Evolutionary conservation across 2,888 invertebrate genomes (phyloP), one percentile per base, ranked within the genome.

Genomic region (Calliphora vomitoria): DNA sequence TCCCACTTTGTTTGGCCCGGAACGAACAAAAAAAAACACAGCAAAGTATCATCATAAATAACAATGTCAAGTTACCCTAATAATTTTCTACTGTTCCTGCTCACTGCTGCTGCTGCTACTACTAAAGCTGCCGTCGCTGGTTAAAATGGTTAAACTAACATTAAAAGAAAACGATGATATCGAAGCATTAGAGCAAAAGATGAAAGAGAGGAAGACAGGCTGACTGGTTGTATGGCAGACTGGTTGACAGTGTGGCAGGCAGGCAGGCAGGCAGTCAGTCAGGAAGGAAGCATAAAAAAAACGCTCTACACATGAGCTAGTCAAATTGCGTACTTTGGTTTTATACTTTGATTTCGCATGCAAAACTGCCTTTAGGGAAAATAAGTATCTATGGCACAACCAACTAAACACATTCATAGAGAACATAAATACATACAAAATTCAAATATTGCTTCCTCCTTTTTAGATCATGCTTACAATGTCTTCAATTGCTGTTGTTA

Each of bases 61-160:
- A 86, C 79, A 79, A 79, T 82, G 82, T 74, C 79, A 79, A 82
- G 82, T 64, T 75, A 68, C 72, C 66, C 62, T 44, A 62, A 79
- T 72, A 76, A 69, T 82, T 75, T 76, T 50, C 47, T 50, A 41
- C 38, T 68, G 60, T 50, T 31, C 18, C 68, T 75, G 60, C 47
- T 80, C 35, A 47, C 18, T 58, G 44, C 31, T 58, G 44, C 31
- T 31, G 35, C 18, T 58, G 44, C 31, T 58, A 31, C 31, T 31
- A 20, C 31, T 6, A 15, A 20, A 55, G 31, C 41, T 20, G 41
- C 15, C 18, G 8, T 18, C 13, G 55, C 66, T 58, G 66, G 8
- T 55, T 20, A 31, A 38, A 85, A 81, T 64, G 55, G 55, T 78
- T 76, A 60, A 64, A 47, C 75, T 58, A 68, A 68, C 58, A 47